Base-by-base conservation (phyloP, 2,888 invertebrate species). In the Tipula helvola region DNA sequence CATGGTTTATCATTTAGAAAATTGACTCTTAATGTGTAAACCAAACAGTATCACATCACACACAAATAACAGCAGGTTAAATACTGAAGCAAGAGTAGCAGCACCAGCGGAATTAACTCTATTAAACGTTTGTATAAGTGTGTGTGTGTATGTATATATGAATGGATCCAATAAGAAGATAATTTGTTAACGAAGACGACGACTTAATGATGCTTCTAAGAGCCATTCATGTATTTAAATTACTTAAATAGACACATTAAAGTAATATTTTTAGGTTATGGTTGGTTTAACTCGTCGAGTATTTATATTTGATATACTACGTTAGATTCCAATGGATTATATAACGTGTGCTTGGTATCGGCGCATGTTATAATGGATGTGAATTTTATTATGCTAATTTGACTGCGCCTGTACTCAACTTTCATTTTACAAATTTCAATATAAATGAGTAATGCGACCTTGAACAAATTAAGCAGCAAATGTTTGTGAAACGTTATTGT, bases 1-100 rank as follows among this genome's bases (percentile, higher is more conserved):
- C 89, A 89, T 89, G 89, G 89, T 88, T 88, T 89, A 88, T 88
- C 89, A 89, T 89, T 89, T 89, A 89, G 89, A 89, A 89, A 89
- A 89, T 89, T 89, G 88, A 84, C 84, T 84, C 84, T 84, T 84
- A 84, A 84, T 84, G 39, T 16, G 36, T 84, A 39, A 84, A 84
- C 36, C 41, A 84, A 84, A 84, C 10, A 39, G 36, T 83, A 84
- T 84, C 28, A 28, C 71, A 28, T 71, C 71, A 28, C 71, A 71
- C 12, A 71, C 71, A 71, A 57, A 57, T 57, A 57, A 57, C 16
- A 57, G 16, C 52, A 57, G 52, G 16, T 16, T 57, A 16, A n/a
- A 57, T 16, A 57, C 16, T 4, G 52, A 57, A 57, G 52, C 8
- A 57, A 57, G 52, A 57, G 52, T 16, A 47, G 52, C 52, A 57